These are phyloP conservation scores for Melinaea menophilus DNA, from an alignment of 2,888 invertebrate genomes.

Conservation along the genomic window DNA sequence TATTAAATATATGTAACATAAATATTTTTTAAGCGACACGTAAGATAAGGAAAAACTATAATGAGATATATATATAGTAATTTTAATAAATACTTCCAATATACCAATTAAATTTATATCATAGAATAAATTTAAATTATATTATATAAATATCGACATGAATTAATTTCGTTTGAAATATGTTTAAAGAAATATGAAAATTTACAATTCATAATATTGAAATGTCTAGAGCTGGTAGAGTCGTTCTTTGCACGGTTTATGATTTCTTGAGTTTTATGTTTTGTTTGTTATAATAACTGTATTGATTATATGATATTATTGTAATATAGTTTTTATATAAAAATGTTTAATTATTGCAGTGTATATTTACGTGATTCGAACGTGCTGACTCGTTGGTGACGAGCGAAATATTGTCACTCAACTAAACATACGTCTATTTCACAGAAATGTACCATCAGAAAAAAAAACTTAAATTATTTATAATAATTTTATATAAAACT, in stretches of 20 bases:
- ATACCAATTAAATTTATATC: slow-evolving; percentile 6
- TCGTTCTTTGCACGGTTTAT: too few relatives aligned
- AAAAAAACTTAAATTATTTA: slow-evolving; percentile 7
- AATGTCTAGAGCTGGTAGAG: slow-evolving; percentile 31
- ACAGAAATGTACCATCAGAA: slow-evolving; percentile 21
- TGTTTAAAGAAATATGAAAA: slow-evolving; percentile 73
- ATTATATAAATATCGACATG: slow-evolving; percentile 36
- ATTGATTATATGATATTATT: too few relatives aligned
- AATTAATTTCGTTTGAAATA: slow-evolving; percentile 71
- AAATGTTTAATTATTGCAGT: not conserved
- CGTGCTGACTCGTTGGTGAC: slow-evolving; percentile 13
- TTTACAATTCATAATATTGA: slow-evolving; percentile 76
- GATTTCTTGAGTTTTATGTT: too few relatives aligned
- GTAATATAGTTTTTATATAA: too few relatives aligned
- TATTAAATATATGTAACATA: too few relatives aligned
- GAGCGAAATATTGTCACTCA: slow-evolving; percentile 28
- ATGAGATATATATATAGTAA: slow-evolving; percentile 2
- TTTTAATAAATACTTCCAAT: not conserved
- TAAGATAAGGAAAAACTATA: too few relatives aligned
- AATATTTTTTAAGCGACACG: too few relatives aligned
- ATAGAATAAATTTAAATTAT: slow-evolving; percentile 5
- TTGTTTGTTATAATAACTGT: too few relatives aligned
- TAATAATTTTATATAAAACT: not conserved
- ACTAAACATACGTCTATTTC: slow-evolving; percentile 17
- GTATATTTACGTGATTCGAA: not conserved